phyloP scores from a whole-genome alignment of 2,888 invertebrate species.

The Hirtodrosophila cameraria region DNA sequence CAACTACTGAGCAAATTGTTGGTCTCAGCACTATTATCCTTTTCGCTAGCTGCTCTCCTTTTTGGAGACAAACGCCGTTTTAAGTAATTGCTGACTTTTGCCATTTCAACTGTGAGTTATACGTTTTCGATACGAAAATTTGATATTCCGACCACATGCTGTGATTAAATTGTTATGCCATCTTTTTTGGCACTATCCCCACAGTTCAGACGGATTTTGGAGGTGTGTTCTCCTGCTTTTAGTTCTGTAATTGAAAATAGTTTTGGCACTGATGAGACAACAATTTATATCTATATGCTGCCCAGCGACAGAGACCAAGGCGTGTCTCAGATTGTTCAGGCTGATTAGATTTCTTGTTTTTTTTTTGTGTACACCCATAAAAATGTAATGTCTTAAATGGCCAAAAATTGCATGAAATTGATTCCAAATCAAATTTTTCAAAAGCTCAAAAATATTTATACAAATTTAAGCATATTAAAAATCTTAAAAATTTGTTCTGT shows the following conservation, averaged over 20 bases:
- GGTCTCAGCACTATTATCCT: constrained; percentile 77
- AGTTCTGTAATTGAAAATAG: constrained; percentile 69
- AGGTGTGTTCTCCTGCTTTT: constrained; percentile 22
- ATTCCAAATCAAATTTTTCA: no score
- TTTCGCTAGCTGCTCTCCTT: constrained; percentile 49
- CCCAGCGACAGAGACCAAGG: constrained; percentile 29
- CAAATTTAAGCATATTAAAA: no score
- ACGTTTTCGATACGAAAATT: constrained; percentile 79
- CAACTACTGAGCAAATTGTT: constrained; percentile 64
- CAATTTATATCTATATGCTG: neutral
- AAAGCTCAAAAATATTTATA: no score
- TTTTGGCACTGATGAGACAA: constrained; percentile 52
- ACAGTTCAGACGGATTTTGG: constrained; percentile 16
- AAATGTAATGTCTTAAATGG: no score
- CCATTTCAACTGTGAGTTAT: constrained; percentile 73
- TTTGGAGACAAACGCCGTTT: constrained; percentile 37
- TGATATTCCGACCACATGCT: constrained; percentile 83
- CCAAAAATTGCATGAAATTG: no score
- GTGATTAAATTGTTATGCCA: constrained; percentile 81
- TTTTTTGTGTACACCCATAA: no score
- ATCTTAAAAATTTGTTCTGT: no score
- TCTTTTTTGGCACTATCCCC: constrained; percentile 43
- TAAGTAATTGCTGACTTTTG: constrained; percentile 78
- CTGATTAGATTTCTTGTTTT: constrained; percentile 37
- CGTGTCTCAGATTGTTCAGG: constrained; percentile 54